Conservation (phyloP, 2,797 vertebrate species). For the Sphenodon punctatus region DNA sequence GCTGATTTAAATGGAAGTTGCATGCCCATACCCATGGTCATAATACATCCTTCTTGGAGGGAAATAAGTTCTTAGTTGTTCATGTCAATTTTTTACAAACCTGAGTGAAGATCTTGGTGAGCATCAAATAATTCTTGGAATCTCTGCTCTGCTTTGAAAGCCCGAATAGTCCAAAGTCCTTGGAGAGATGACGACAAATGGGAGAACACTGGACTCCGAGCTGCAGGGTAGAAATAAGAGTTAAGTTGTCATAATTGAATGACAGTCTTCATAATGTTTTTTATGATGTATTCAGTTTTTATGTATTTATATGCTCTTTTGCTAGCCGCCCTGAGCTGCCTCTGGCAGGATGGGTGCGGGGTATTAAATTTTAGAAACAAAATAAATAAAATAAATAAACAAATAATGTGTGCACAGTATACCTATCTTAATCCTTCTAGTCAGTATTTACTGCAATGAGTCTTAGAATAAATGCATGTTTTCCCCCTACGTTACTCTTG, state of each 20-base stretch:
- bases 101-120: slow-evolving; percentile 93
- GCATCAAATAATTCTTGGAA: slow-evolving; percentile 92
- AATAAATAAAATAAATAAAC: no score
- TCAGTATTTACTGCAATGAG: slow-evolving; percentile 24
- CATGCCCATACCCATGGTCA: neutral
- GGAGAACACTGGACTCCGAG: slow-evolving; percentile 93
- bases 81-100: slow-evolving; percentile 70
- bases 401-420: neutral
- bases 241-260: slow-evolving; percentile 25
- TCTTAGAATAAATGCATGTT: neutral
- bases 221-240: slow-evolving; percentile 69
- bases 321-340: no score
- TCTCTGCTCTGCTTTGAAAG: slow-evolving; percentile 86
- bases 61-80: slow-evolving; percentile 45
- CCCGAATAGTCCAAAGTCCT: slow-evolving; percentile 94
- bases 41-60: slow-evolving; percentile 9
- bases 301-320: no score
- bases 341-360: no score
- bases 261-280: slow-evolving; percentile 39
- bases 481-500: slow-evolving; percentile 12
- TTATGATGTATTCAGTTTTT: no score
- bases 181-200: slow-evolving; percentile 93
- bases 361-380: no score
- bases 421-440: slow-evolving; percentile 14
- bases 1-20: slow-evolving; percentile 42